These are phyloP conservation scores for Theristus sp. DNA, from an alignment of 2,888 invertebrate species.

Conservation along the genomic window DNA sequence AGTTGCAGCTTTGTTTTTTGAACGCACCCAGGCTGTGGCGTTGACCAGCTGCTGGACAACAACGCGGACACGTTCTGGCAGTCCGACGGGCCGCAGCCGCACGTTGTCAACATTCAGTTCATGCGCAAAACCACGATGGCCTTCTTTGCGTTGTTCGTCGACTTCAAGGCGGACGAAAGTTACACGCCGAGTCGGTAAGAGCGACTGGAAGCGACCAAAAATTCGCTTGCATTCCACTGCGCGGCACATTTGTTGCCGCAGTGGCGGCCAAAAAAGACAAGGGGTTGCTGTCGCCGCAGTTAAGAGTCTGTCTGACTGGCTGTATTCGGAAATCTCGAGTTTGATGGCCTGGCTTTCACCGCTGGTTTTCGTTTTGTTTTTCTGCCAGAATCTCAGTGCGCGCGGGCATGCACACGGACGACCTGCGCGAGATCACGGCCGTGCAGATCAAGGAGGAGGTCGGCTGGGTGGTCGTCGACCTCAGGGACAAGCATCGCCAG, in stretches of 20 bases:
- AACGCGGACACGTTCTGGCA: constrained; percentile 97
- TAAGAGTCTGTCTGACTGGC: too few species aligned
- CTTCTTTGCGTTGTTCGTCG: constrained; percentile 87
- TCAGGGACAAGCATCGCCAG: constrained; percentile 49
- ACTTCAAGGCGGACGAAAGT: constrained; percentile 93
- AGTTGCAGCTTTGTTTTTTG: too few species aligned
- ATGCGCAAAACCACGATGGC: constrained; percentile 79
- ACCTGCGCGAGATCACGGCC: constrained; percentile 82
- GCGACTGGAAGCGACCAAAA: too few species aligned
- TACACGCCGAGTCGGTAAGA: constrained; percentile 71
- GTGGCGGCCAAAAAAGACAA: too few species aligned
- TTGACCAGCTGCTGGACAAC: constrained; percentile 83
- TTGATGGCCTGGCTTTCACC: too few species aligned
- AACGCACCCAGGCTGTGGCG: constrained; percentile 73
- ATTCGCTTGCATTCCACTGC: too few species aligned
- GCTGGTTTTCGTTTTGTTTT: too few species aligned
- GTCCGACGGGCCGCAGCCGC: constrained; percentile 93
- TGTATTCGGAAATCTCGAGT: too few species aligned
- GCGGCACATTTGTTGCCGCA: too few species aligned
- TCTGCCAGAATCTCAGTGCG: constrained; percentile 57
- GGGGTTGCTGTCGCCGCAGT: too few species aligned
- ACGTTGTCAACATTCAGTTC: constrained; percentile 89
- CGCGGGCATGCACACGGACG: constrained; percentile 86
- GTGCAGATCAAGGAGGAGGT: constrained; percentile 79
- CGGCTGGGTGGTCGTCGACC: constrained; percentile 85